phyloP scores from a whole-genome alignment of 2,888 invertebrate genomes.

The Habrosyne pyritoides region DNA sequence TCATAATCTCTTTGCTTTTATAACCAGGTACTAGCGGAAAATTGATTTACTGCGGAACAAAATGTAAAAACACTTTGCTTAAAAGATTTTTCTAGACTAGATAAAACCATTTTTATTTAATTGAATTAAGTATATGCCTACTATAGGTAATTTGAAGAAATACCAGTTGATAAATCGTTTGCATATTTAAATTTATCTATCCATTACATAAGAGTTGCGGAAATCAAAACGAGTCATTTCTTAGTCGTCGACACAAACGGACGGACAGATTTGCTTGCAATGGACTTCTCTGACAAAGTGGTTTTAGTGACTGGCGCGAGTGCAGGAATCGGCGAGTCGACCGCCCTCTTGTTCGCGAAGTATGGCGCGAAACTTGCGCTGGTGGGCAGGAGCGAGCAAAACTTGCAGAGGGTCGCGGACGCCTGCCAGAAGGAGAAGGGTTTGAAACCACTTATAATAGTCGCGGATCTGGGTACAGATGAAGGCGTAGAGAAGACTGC shows the following conservation, averaged over 20 bases:
- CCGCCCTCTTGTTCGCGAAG: constrained; percentile 42
- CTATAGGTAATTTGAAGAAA: no score
- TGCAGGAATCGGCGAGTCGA: constrained; percentile 49
- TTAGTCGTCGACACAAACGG: neutral
- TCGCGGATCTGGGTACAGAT: constrained; percentile 51
- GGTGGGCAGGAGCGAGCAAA: constrained; percentile 44
- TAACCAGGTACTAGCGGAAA: no score
- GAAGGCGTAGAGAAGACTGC: constrained; percentile 46
- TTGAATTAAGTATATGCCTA: no score
- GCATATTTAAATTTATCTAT: no score
- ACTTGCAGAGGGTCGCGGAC: constrained; percentile 34
- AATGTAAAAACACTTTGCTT: no score
- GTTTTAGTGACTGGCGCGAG: constrained; percentile 55
- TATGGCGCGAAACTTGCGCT: constrained; percentile 43
- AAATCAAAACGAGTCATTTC: neutral
- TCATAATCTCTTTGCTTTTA: no score
- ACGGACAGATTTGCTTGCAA: neutral
- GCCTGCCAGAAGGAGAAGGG: constrained; percentile 35
- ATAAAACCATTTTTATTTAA: no score
- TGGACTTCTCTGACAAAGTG: constrained; percentile 43
- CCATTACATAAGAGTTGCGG: no score
- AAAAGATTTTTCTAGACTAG: no score
- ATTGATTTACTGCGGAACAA: no score
- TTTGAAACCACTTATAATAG: constrained; percentile 34
- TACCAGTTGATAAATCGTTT: no score